Evolutionary conservation across 2,113 vertebrate species (phyloP), one percentile per base, ranked within the genome.

Genomic region (Hucho hucho): DNA sequence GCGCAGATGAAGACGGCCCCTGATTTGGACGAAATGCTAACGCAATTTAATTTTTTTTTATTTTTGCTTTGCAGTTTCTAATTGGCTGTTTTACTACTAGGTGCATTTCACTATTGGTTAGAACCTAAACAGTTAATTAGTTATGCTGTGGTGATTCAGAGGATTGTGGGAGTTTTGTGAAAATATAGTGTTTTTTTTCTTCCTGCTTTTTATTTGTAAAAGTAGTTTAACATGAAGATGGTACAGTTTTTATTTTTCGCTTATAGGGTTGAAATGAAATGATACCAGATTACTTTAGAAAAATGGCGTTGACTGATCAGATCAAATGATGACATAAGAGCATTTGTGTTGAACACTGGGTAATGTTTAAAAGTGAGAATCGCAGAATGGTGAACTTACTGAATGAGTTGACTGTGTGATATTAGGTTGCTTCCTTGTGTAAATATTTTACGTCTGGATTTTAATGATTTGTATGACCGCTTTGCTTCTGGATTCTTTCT

Each of bases 371-470:
- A 82, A 59, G 76, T 83, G 16, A 67, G 53, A 72, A 77, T 25
- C 18, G 66, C 82, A 75, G 20, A 61, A n/a, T n/a, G 58, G 20
- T 1, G 47, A 53, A 49, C 3, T 49, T 2, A 49, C 16, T 1
- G 49, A 53, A 16, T 1, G 2, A 11, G n/a, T 24, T 61, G n/a
- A 22, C 76, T 88, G 74, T 90, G 86, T 83, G 81, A 68, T 87
- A 79, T 87, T 75, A 92, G 91, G 93, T 95, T 92, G 92, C 92
- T 95, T 83, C 93, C 93, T 92, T 94, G 92, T 99, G 96, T 97
- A 97, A 94, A 96, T 98, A 98, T 97, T 97, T 97, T 97, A 96
- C 94, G 94, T 95, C 94, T 95, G 92, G 92, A 89, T 97, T 98
- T 95, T 95, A 96, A 94, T 94, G 92, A 95, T 96, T 95, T 98